phyloP scores from a whole-genome alignment of 2,797 vertebrate genomes.

The Pipistrellus nathusii region DNA sequence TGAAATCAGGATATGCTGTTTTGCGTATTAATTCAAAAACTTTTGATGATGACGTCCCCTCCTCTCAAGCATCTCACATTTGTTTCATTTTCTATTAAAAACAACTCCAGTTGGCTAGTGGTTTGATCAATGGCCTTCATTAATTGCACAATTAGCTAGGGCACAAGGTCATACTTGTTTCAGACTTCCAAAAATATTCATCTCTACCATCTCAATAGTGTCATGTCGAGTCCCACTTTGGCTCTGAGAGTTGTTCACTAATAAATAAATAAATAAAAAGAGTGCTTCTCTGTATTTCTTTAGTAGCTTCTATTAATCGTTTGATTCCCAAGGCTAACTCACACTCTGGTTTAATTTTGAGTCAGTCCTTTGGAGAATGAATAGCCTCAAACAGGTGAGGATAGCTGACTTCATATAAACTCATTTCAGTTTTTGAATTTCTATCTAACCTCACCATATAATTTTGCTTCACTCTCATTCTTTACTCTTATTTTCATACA shows the following conservation, averaged over 20 bases:
- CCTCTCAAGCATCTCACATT: background rate
- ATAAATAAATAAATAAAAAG: background rate
- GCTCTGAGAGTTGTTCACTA: slow-evolving; percentile 6
- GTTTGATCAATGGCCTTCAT: slow-evolving; percentile 20
- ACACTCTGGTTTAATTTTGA: slow-evolving; percentile 35
- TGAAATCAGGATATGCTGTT: background rate
- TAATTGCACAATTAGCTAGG: background rate
- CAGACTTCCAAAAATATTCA: background rate
- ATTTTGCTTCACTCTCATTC: slow-evolving; percentile 28
- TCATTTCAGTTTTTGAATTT: slow-evolving; percentile 55
- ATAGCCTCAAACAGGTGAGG: background rate
- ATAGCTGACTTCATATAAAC: slow-evolving; percentile 7
- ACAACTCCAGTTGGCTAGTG: background rate
- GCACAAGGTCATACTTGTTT: background rate
- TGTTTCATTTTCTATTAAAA: background rate
- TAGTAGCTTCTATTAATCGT: slow-evolving; percentile 36
- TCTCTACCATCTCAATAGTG: background rate
- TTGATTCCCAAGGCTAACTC: slow-evolving; percentile 62
- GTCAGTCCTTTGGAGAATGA: background rate
- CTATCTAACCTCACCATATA: background rate
- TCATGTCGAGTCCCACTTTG: background rate
- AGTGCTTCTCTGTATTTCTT: background rate
- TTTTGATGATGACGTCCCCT: background rate
- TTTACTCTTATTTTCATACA: slow-evolving; percentile 57
- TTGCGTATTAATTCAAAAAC: background rate